Evolutionary conservation across 1,140 invertebrate genomes (phyloP).

Genomic region (Brachionus rotundiformis): DNA sequence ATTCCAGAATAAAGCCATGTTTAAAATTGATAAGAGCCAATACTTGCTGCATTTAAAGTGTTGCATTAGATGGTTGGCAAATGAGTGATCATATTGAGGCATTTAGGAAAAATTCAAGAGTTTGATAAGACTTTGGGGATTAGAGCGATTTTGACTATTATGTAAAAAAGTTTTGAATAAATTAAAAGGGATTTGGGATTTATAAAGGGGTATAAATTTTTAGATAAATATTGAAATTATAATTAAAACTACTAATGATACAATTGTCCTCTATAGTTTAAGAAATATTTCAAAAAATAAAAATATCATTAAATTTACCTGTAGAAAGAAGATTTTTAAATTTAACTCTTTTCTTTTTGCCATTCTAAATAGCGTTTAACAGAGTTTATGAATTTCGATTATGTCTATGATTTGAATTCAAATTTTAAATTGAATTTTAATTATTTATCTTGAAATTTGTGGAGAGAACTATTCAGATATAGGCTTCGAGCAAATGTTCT

Average conservation of each 20-base stretch:
- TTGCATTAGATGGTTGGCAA: neutral
- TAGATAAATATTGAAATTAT: slow-evolving; percentile 48
- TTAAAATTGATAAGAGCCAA: neutral
- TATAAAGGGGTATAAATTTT: slow-evolving; percentile 17
- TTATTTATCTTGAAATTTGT: slow-evolving; percentile 39
- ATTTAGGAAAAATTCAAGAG: neutral
- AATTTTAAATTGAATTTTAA: slow-evolving; percentile 45
- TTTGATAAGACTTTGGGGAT: slow-evolving; percentile 43
- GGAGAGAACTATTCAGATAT: slow-evolving; percentile 1
- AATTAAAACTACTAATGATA: slow-evolving; percentile 47
- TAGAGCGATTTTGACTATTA: slow-evolving; percentile 25
- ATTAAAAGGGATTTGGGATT: slow-evolving; percentile 42
- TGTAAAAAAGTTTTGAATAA: slow-evolving; percentile 46
- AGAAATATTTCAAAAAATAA: slow-evolving; percentile 19
- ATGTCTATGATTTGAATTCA: neutral
- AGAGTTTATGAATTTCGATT: slow-evolving; percentile 7
- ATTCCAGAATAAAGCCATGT: no score
- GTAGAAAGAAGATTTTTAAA: slow-evolving; percentile 27
- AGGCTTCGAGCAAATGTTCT: slow-evolving; percentile 32
- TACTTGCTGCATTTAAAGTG: neutral
- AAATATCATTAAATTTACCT: slow-evolving; percentile 44
- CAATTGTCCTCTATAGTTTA: slow-evolving; percentile 41
- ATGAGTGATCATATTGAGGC: neutral
- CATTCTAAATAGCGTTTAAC: neutral
- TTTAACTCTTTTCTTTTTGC: slow-evolving; percentile 21